phyloP scores from a whole-genome alignment of 2,888 invertebrate genomes.

The Dasypogon diadema region DNA sequence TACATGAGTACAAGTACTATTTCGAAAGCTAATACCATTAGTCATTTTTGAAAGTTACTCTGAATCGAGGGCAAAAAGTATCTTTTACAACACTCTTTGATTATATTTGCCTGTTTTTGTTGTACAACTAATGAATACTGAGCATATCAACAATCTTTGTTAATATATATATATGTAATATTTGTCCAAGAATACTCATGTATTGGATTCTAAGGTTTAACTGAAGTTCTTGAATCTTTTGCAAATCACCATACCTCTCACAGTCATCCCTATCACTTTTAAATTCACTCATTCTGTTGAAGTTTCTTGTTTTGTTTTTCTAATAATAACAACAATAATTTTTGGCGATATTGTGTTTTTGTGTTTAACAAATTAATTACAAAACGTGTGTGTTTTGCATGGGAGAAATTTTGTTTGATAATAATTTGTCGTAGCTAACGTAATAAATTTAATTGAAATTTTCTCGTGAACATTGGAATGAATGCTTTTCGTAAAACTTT shows the following conservation, averaged over 20 bases:
- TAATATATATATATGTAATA: too few relatives aligned
- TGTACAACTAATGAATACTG: too few relatives aligned
- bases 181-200: too few relatives aligned
- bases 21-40: too few relatives aligned
- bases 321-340: conserved; percentile 22
- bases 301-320: neutral
- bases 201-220: too few relatives aligned
- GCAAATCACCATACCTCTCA: conserved; percentile 26
- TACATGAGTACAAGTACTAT: too few relatives aligned
- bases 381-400: conserved; percentile 42
- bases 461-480: conserved; percentile 42
- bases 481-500: conserved; percentile 10
- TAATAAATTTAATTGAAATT: conserved; percentile 33
- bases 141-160: too few relatives aligned
- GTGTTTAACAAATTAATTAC: conserved; percentile 29
- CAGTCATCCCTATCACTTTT: conserved; percentile 16
- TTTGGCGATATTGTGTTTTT: conserved; percentile 6
- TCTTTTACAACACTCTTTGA: too few relatives aligned
- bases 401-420: conserved; percentile 18
- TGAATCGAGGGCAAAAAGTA: too few relatives aligned
- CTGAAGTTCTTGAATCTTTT: too few relatives aligned
- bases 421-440: conserved; percentile 32
- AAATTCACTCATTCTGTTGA: conserved; percentile 1
- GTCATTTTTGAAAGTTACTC: too few relatives aligned
- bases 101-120: too few relatives aligned